Evolutionary conservation across 2,797 vertebrate species (phyloP).

Genomic region (Phoxinus dragarum): DNA sequence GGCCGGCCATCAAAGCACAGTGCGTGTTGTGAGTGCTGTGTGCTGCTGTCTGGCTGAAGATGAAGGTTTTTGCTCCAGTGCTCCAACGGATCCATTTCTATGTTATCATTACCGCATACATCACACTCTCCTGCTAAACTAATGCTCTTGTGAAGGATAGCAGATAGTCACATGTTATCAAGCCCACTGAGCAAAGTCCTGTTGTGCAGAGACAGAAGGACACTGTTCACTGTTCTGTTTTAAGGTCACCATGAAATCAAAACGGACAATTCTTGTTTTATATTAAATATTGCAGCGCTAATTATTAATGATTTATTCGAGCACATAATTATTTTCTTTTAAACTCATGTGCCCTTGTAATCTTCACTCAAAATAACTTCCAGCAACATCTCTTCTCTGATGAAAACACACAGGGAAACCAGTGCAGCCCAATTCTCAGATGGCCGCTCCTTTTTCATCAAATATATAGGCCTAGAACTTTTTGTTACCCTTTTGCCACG

Average conservation of each 20-base stretch:
- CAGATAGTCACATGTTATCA: not conserved
- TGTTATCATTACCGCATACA: slow-evolving; percentile 5
- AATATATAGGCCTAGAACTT: too few species aligned
- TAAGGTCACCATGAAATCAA: not conserved
- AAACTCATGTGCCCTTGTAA: too few species aligned
- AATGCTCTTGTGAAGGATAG: not conserved
- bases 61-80: slow-evolving; percentile 4
- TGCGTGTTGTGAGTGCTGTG: not conserved
- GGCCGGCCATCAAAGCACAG: slow-evolving; percentile 16
- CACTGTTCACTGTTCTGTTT: not conserved
- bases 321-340: too few species aligned
- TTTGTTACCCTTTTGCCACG: too few species aligned
- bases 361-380: too few species aligned
- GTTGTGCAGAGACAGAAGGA: not conserved
- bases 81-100: slow-evolving; percentile 10
- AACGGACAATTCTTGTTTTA: not conserved
- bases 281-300: not conserved
- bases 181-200: not conserved
- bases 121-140: not conserved
- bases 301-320: not conserved
- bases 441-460: too few species aligned
- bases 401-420: too few species aligned
- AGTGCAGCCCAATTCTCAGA: too few species aligned
- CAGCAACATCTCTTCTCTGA: too few species aligned
- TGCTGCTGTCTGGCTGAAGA: slow-evolving; percentile 23